These are phyloP conservation scores for Brachylomia viminalis DNA, from an alignment of 2,888 invertebrate species.

Conservation along the genomic window DNA sequence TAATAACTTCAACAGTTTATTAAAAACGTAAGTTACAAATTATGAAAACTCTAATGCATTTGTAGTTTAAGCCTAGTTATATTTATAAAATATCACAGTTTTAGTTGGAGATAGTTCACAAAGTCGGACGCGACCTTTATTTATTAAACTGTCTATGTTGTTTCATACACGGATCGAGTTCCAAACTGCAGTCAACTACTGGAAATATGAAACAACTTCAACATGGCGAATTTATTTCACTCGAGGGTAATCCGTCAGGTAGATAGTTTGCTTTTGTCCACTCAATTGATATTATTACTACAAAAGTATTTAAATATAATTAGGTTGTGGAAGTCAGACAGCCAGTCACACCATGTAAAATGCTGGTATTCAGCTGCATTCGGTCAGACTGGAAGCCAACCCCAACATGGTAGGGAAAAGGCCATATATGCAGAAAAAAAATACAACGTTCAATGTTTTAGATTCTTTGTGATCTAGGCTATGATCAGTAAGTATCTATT, in stretches of 20 bases:
- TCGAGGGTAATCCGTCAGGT: not conserved
- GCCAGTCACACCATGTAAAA: not conserved
- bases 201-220: constrained; percentile 9
- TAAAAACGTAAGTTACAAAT: not conserved
- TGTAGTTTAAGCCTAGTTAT: not conserved
- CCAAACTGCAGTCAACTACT: constrained; percentile 7
- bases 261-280: not conserved
- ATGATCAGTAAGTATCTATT: not conserved
- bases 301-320: not conserved
- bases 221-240: not conserved
- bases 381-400: not conserved
- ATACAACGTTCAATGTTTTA: not conserved
- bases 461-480: not conserved
- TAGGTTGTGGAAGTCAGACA: not conserved
- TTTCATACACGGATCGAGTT: constrained; percentile 34
- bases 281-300: not conserved
- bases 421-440: not conserved
- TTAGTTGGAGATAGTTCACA: constrained; percentile 18
- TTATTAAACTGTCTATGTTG: constrained; percentile 35
- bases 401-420: not conserved
- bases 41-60: not conserved
- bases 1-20: not conserved
- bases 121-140: constrained; percentile 19
- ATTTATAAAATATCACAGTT: constrained; percentile 20
- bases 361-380: not conserved